These are phyloP conservation scores for Timandra comae DNA, from an alignment of 2,888 invertebrate genomes.

Conservation along the genomic window DNA sequence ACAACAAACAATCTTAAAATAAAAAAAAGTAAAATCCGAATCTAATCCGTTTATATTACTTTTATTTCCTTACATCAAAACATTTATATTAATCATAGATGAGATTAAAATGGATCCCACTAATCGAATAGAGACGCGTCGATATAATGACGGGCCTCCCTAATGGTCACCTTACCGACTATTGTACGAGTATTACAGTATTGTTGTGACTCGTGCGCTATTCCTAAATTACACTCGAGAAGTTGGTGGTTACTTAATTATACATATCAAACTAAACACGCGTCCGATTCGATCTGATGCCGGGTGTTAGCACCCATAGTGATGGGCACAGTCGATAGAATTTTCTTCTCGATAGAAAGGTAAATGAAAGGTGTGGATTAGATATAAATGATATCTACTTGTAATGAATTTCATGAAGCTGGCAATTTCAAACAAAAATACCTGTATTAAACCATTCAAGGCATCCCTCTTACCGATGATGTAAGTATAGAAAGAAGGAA, in stretches of 20 bases:
- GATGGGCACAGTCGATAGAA: slow-evolving; percentile 6
- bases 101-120: neutral
- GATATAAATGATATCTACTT: neutral
- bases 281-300: slow-evolving; percentile 39
- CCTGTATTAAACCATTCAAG: too few species aligned
- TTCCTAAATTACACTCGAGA: slow-evolving; percentile 42
- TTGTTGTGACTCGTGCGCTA: slow-evolving; percentile 50
- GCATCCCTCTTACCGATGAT: too few species aligned
- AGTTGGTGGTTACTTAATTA: slow-evolving; percentile 54
- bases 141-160: slow-evolving; percentile 13
- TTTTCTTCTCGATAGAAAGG: neutral
- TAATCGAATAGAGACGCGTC: slow-evolving; percentile 14
- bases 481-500: too few species aligned
- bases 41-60: too few species aligned
- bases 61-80: too few species aligned
- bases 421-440: too few species aligned
- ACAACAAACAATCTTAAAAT: too few species aligned
- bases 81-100: neutral
- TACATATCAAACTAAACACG: slow-evolving; percentile 57
- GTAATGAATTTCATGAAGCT: too few species aligned
- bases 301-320: slow-evolving; percentile 20
- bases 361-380: neutral
- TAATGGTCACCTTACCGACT: slow-evolving; percentile 13
- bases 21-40: too few species aligned
- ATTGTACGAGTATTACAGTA: slow-evolving; percentile 20